phyloP scores from a whole-genome alignment of 2,888 invertebrate species.

The Cosmorhoe ocellata region DNA sequence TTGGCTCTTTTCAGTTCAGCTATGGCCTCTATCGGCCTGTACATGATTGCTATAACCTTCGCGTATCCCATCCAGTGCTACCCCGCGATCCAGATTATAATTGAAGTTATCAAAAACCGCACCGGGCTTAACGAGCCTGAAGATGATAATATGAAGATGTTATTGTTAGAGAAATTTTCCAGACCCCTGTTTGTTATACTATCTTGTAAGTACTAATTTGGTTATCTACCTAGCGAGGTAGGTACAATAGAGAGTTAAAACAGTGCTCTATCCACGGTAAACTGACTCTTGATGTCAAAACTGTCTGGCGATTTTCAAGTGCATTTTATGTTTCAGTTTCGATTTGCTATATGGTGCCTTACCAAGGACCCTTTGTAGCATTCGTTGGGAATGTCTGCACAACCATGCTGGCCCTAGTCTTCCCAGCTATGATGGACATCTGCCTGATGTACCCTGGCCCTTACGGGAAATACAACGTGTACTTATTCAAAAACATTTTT shows the following conservation, averaged over 20 bases:
- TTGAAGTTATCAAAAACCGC: slow-evolving; percentile 48
- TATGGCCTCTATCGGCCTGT: slow-evolving; percentile 47
- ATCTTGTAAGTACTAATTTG: slow-evolving; percentile 49
- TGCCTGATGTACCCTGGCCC: slow-evolving; percentile 53
- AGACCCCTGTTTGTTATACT: slow-evolving; percentile 50
- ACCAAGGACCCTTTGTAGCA: slow-evolving; percentile 62
- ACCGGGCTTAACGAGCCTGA: slow-evolving; percentile 29
- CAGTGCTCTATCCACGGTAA: too few relatives aligned
- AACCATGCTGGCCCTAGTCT: slow-evolving; percentile 53
- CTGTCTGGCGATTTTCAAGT: too few relatives aligned
- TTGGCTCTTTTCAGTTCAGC: slow-evolving; percentile 41
- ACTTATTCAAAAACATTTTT: slow-evolving; percentile 47
- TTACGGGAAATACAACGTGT: slow-evolving; percentile 46
- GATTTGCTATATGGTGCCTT: slow-evolving; percentile 51
- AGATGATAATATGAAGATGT: slow-evolving; percentile 29
- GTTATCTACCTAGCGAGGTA: too few relatives aligned
- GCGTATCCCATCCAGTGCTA: slow-evolving; percentile 58
- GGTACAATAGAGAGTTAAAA: too few relatives aligned
- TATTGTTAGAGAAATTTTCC: slow-evolving; percentile 39
- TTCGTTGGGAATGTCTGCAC: slow-evolving; percentile 64
- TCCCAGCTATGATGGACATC: slow-evolving; percentile 63
- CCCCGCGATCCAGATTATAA: slow-evolving; percentile 52
- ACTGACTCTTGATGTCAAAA: too few relatives aligned
- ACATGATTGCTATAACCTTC: slow-evolving; percentile 47
- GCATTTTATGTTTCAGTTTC: slow-evolving; percentile 50